Conservation (phyloP, 2,888 invertebrate species). For the Endomychus coccineus region DNA sequence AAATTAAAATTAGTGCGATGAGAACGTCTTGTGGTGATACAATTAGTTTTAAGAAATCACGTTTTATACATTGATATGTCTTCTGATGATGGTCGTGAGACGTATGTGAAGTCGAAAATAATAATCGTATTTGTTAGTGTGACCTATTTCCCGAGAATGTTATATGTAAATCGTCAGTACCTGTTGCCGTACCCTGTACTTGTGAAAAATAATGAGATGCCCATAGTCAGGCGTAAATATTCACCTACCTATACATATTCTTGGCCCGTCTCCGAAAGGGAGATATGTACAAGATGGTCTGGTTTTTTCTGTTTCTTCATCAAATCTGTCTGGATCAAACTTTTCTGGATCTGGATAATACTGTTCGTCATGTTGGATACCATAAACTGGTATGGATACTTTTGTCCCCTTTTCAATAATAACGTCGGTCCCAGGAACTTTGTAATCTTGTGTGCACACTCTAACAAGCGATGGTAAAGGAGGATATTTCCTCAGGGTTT, state of each 20-base stretch:
- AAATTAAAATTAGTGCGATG: no score
- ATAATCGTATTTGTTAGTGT: no score
- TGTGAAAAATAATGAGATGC: no score
- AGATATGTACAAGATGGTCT: conserved; percentile 19
- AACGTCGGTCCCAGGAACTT: conserved; percentile 24
- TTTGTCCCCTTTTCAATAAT: conserved; percentile 32
- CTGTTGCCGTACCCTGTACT: no score
- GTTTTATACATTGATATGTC: no score
- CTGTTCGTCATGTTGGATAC: conserved; percentile 35
- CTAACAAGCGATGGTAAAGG: conserved; percentile 31
- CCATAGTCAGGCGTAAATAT: no score
- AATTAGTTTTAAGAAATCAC: no score
- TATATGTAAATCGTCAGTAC: no score
- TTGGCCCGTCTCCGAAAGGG: conserved; percentile 16
- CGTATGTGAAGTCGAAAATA: no score
- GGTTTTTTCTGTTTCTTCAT: conserved; percentile 4
- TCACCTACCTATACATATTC: conserved; percentile 19
- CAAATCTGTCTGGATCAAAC: conserved; percentile 40
- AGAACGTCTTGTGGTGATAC: no score
- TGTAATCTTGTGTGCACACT: conserved; percentile 26
- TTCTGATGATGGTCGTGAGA: no score
- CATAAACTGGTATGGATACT: conserved; percentile 32
- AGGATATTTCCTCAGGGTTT: conserved; percentile 37
- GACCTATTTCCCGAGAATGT: no score
- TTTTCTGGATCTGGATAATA: conserved; percentile 37